Percentiles rank a stretch among this genome's conserved stretches.
These are phyloP conservation scores for Semibalanus balanoides DNA, from an alignment of 1,140 invertebrate genomes.

Conservation along the genomic window DNA sequence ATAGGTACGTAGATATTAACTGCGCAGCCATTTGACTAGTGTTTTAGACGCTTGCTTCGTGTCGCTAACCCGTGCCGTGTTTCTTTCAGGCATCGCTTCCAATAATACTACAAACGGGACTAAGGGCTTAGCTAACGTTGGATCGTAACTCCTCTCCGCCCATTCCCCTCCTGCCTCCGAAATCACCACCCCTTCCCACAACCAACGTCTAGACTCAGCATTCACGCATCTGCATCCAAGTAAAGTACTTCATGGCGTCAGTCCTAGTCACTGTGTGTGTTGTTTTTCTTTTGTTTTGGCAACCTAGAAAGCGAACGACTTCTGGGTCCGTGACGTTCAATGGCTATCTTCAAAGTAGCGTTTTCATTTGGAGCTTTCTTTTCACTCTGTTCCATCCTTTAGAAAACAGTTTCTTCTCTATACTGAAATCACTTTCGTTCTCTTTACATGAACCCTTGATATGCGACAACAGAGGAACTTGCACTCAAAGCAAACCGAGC, in stretches of 20 bases:
- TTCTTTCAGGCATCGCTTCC: constrained; percentile 3
- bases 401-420: background rate
- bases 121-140: constrained; percentile 1
- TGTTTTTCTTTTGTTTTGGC: background rate
- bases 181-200: background rate
- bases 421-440: background rate
- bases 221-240: background rate
- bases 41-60: background rate
- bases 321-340: background rate
- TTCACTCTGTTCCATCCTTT: background rate
- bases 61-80: background rate
- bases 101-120: background rate
- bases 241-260: background rate
- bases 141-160: background rate
- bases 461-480: background rate
- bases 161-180: background rate
- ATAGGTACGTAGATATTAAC: background rate
- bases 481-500: no score
- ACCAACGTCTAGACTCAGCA: background rate
- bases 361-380: no score
- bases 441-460: background rate
- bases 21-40: background rate
- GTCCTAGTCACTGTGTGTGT: background rate
- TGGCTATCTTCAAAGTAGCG: background rate
- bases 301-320: background rate